These are phyloP conservation scores for Argyrosomus japonicus DNA, from an alignment of 2,113 vertebrate species.

Conservation along the genomic window DNA sequence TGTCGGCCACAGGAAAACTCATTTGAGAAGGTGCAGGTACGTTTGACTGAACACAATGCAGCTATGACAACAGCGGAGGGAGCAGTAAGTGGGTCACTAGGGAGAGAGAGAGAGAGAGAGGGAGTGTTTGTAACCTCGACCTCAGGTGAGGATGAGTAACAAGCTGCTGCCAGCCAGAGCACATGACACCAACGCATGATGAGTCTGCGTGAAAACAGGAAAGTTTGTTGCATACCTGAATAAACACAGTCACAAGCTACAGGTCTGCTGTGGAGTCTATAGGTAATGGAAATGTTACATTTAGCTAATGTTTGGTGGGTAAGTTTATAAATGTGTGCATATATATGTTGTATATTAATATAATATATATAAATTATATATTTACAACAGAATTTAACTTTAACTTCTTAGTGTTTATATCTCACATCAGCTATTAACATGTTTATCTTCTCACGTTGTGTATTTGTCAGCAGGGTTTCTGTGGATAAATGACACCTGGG, in stretches of 20 bases:
- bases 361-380: not conserved
- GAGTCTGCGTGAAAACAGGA: slow-evolving; percentile 26
- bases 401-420: not conserved
- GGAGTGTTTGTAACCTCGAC: not conserved
- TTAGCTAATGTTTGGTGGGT: not conserved
- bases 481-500: not conserved
- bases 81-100: slow-evolving; percentile 40
- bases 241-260: not conserved
- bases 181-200: not conserved
- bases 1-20: not conserved
- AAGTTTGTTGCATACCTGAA: slow-evolving; percentile 4
- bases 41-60: not conserved
- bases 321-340: not conserved
- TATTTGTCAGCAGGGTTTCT: not conserved
- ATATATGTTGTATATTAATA: no score
- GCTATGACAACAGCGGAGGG: slow-evolving; percentile 25
- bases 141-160: slow-evolving; percentile 33
- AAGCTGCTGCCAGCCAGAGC: not conserved
- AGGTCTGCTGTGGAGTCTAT: not conserved
- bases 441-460: not conserved
- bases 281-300: not conserved
- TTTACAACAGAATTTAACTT: not conserved
- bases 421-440: not conserved
- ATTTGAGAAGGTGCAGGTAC: not conserved
- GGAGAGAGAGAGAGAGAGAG: slow-evolving; percentile 12